These are phyloP conservation scores for Nixonia krombeini DNA, from an alignment of 1,140 invertebrate genomes.

Conservation along the genomic window DNA sequence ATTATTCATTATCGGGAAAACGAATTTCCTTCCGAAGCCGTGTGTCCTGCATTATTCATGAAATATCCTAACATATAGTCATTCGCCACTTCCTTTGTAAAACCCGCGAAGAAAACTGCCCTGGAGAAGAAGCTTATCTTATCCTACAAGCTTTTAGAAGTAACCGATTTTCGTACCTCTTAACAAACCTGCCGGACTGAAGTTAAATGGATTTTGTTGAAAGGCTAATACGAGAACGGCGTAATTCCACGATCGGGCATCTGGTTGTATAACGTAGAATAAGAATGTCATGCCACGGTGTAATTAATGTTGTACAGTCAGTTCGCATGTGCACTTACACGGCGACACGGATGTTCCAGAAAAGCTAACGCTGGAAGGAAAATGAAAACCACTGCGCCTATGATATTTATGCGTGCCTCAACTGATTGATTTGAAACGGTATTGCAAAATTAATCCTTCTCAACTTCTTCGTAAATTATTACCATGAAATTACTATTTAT, in stretches of 20 bases:
- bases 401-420: not conserved
- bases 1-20: constrained; percentile 23
- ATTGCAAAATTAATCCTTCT: no score
- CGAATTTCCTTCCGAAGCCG: constrained; percentile 7
- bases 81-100: constrained; percentile 17
- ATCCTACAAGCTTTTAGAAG: constrained; percentile 17
- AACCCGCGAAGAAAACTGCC: constrained; percentile 4
- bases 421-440: no score
- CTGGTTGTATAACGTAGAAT: not conserved
- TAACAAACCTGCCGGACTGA: no score
- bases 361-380: not conserved
- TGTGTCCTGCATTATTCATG: constrained; percentile 24
- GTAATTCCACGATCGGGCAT: no score
- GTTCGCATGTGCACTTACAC: not conserved
- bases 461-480: no score
- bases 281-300: not conserved
- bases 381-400: not conserved
- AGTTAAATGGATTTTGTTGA: not conserved
- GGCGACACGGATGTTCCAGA: not conserved
- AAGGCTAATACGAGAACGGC: not conserved
- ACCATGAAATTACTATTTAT: no score
- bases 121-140: not conserved
- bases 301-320: not conserved
- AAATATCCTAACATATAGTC: constrained; percentile 17
- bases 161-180: no score